Evolutionary conservation across 2,888 invertebrate species (phyloP), one percentile per base, ranked within the genome.

Genomic region (Theristus sp.): DNA sequence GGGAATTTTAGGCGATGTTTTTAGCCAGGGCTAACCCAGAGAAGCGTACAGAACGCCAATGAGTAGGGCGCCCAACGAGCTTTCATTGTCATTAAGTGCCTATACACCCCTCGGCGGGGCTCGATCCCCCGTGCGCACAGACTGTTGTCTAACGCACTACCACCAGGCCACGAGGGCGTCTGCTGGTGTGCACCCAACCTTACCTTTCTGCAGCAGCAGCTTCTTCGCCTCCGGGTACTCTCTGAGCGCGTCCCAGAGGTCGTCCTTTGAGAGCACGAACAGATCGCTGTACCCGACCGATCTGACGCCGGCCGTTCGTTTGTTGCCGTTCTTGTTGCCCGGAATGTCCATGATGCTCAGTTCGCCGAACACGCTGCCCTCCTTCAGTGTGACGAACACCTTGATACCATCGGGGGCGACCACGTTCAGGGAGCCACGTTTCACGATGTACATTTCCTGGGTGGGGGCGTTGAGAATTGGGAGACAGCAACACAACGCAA

Each of bases 201-300:
- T 85, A 54, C 91, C 89, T 57, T 86, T 82, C 74, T 87, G 86
- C 60, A 86, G 85, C 38, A 90, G 79, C 26, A 85, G 84, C 38
- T 84, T 82, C 69, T 85, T 81, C 0, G 88, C 89, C 77, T 88
- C 87, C 0, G 89, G 89, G 76, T 88, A 89, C 73, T 89, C 73
- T 20, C 64, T 61, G 20, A 72, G 63, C 17, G 67, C 67, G 24
- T 67, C 68, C 71, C 70, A 70, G 10, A 72, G 64, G 53, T 70
- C 68, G 27, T 71, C 69, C 57, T 73, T 73, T 31, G 67, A 66
- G 52, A 72, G 63, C 6, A 69, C 69, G 63, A 72, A 72, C 28
- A 72, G 60, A 54, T 73, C 70, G 1, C 69, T 27, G 49, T 27
- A 58, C 22, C 58, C 59, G 24, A 55, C 57, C 59, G 61, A 63